Evolutionary conservation across 1,140 invertebrate genomes (phyloP), one percentile per base, ranked within the genome.

Genomic region (Drosophila tani): DNA sequence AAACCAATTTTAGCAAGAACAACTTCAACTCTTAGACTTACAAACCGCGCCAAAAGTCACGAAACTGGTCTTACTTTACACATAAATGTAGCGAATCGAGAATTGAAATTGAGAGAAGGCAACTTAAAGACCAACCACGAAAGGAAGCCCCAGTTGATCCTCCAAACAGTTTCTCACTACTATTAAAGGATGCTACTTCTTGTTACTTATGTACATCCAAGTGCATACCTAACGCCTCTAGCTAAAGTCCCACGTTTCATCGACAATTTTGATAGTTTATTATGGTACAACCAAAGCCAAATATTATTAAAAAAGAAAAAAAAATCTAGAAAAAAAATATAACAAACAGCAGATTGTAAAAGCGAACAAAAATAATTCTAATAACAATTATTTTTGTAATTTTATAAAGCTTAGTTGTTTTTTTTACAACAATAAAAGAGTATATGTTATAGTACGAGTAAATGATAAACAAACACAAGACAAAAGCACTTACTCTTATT

Each of bases 301-400:
- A 88, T 87, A 78, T 87, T 84, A 74, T 49, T 45, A 45, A 41
- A 66, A 69, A 43, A 45, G n/a, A 63, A 19, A n/a, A 46, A 27
- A 41, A 24, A 40, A 45, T 47, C 40, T 19, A 57, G 55, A 64
- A 60, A 58, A 45, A 45, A 50, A 43, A 27, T 51, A 67, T 56
- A 58, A 59, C 35, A 35, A 55, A 21, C 32, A 21, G 17, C n/a
- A 67, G 27, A 47, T 41, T 43, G 64, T 59, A 66, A 45, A 73
- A 68, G 67, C 45, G 67, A 80, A 76, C 67, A 64, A 78, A 68
- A 88, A 84, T 88, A 88, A 88, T 83, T 83, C 51, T 45, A 83
- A 79, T 67, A 59, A 85, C 71, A 90, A 85, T 91, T 90, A 90
- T 90, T 90, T 90, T 90, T 90, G 85, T 90, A 90, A 90, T 90